A percentile compares a stretch with the other conserved stretches of the same genome.
These are phyloP conservation scores for Hypselothyrea guttata DNA, from an alignment of 2,888 invertebrate genomes.

Conservation along the genomic window DNA sequence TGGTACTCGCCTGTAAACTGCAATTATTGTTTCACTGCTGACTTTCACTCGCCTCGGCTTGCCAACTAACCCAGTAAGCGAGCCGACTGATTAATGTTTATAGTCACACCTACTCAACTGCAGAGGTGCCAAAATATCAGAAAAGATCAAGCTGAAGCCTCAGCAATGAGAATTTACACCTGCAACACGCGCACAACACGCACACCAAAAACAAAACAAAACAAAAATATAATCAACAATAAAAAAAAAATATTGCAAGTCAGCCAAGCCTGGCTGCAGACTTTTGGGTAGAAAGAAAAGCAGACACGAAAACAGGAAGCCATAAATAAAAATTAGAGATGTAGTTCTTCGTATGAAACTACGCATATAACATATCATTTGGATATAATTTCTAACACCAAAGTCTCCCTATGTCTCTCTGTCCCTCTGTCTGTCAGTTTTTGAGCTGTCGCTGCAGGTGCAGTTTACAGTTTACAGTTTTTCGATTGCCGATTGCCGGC, in stretches of 20 bases:
- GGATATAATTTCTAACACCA: conserved; percentile 67
- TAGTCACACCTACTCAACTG: conserved; percentile 66
- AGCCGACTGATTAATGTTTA: conserved; percentile 65
- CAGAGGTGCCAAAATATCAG: conserved; percentile 67
- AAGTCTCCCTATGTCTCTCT: conserved; percentile 4
- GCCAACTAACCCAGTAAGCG: conserved; percentile 58
- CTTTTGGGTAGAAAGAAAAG: conserved; percentile 8
- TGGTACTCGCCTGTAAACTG: conserved; percentile 29
- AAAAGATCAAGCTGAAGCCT: conserved; percentile 14
- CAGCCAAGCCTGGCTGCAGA: background rate
- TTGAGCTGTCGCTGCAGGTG: conserved; percentile 70
- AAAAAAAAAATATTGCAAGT: no score
- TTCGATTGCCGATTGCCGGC: conserved; percentile 62
- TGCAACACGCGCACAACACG: conserved; percentile 53
- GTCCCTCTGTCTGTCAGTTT: conserved; percentile 3
- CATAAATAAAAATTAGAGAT: conserved; percentile 75
- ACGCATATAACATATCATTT: conserved; percentile 69
- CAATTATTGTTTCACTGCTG: conserved; percentile 35
- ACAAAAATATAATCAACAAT: no score
- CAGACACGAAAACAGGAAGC: conserved; percentile 57
- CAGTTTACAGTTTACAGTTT: conserved; percentile 59
- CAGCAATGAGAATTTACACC: conserved; percentile 57
- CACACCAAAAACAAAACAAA: conserved; percentile 65
- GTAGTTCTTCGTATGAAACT: no score
- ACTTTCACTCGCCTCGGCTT: conserved; percentile 34